Base-by-base conservation (phyloP, 1,140 invertebrate genomes). In the Metaphire vulgaris region DNA sequence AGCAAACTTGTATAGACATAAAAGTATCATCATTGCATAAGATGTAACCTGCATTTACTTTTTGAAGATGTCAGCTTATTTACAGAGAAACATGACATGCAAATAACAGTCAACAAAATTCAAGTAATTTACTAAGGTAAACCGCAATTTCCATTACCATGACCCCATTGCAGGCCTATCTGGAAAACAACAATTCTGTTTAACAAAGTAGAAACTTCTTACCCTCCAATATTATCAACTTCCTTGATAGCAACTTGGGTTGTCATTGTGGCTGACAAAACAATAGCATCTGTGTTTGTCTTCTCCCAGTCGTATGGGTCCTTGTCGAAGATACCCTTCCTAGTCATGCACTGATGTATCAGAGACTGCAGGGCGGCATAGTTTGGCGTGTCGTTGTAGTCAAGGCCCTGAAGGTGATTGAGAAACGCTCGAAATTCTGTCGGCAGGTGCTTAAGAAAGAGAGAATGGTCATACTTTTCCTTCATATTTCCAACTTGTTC, bases 271-370 rank as follows among this genome's bases (percentile, higher is more conserved):
- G 33, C 33, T 29, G 31, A 32, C n/a, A 33, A 71, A 32, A 33
- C 26, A 31, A 33, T 31, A 29, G 33, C 33, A 32, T 71, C 69
- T 31, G 69, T 30, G 31, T 29, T 29, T 21, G 77, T 87, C 86
- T 94, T 92, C 88, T 99, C 96, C 96, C 96, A 99, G 85, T 99
- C 96, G 84, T 92, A 98, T 0, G 94, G 93, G 88, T 99, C 96
- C 0, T 89, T 66, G 6, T 87, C 85, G 15, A 93, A 92, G 16
- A 98, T 93, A n/a, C 93, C 93, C 67, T 96, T 89, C 0, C 96
- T 89, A 83, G 96, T 94, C 91, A 98, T 97, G 86, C 95, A 97
- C 30, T 95, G 88, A 29, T 31, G 28, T n/a, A 71, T 29, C 26
- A 71, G 32, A n/a, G 73, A 75, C 14, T 69, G 80, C 31, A 88